phyloP scores from a whole-genome alignment of 2,888 invertebrate genomes.

The Watsonalla binaria region DNA sequence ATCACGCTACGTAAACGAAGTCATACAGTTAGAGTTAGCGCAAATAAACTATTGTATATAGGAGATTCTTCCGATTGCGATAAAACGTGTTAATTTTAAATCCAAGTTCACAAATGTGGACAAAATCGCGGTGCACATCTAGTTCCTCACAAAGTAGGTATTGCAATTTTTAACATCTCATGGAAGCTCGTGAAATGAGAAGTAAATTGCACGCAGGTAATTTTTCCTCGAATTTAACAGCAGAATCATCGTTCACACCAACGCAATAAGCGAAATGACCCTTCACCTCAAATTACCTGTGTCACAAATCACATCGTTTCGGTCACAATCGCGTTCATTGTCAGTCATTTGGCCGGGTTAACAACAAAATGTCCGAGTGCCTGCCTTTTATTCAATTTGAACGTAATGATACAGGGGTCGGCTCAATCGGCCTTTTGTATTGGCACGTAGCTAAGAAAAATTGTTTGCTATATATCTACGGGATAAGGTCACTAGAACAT shows the following conservation, averaged over 20 bases:
- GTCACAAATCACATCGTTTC: conserved; percentile 36
- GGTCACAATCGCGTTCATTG: conserved; percentile 44
- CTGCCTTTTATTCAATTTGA: conserved; percentile 52
- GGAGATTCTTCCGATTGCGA: too few relatives aligned
- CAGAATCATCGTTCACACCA: conserved; percentile 1
- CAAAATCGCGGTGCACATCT: too few relatives aligned
- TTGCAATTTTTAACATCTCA: too few relatives aligned
- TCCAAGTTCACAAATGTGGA: too few relatives aligned
- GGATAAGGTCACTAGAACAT: not conserved
- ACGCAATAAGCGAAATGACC: conserved; percentile 17
- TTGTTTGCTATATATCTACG: conserved; percentile 5
- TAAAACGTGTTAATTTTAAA: too few relatives aligned
- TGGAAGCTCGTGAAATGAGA: too few relatives aligned
- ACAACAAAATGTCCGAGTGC: conserved; percentile 39
- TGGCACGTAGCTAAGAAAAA: conserved; percentile 3
- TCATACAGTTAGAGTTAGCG: too few relatives aligned
- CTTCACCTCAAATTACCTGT: conserved; percentile 16
- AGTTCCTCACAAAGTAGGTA: too few relatives aligned
- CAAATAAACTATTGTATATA: too few relatives aligned
- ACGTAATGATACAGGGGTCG: conserved; percentile 23
- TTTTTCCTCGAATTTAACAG: too few relatives aligned
- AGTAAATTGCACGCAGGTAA: too few relatives aligned
- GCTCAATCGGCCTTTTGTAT: conserved; percentile 18
- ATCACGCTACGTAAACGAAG: too few relatives aligned
- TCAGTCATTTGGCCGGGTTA: conserved; percentile 49